Conservation (phyloP, 35 echinoderm and acorn worm species). For the Chiridota heheva region DNA sequence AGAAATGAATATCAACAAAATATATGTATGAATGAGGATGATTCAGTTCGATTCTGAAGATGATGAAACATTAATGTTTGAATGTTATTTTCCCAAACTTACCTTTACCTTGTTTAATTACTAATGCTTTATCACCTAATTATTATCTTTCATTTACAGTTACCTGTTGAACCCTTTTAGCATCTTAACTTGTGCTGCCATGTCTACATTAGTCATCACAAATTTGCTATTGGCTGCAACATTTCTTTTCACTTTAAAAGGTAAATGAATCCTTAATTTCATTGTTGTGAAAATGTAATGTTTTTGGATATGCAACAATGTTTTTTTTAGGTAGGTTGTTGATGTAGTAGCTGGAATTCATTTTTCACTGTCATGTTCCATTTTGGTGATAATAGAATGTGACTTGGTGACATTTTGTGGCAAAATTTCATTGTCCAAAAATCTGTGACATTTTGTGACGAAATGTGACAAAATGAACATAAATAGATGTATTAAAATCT, state of each 20-base stretch:
- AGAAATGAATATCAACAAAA: too few relatives aligned
- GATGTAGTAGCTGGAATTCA: not conserved
- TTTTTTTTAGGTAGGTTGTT: not conserved
- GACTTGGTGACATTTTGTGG: too few relatives aligned
- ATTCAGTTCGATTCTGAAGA: too few relatives aligned
- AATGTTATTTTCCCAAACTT: too few relatives aligned
- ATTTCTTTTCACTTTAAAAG: constrained; percentile 83
- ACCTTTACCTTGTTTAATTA: too few relatives aligned
- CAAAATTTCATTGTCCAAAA: too few relatives aligned
- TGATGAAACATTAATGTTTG: too few relatives aligned
- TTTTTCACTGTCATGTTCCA: not conserved
- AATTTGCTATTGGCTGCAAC: constrained; percentile 71
- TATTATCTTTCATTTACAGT: constrained; percentile 47
- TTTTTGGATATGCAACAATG: not conserved
- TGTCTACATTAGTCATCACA: constrained; percentile 78
- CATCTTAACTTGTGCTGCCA: constrained; percentile 86
- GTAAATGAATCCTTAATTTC: constrained; percentile 28
- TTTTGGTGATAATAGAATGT: not conserved
- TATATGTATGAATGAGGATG: too few relatives aligned
- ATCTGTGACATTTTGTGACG: too few relatives aligned
- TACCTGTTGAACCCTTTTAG: constrained; percentile 91
- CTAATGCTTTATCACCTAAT: too few relatives aligned
- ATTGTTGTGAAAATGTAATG: not conserved
- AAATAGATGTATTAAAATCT: too few relatives aligned
- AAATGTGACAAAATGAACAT: too few relatives aligned